Evolutionary conservation across 2,113 vertebrate genomes (phyloP), one percentile per base, ranked within the genome.

Genomic region (Burhinus oedicnemus): DNA sequence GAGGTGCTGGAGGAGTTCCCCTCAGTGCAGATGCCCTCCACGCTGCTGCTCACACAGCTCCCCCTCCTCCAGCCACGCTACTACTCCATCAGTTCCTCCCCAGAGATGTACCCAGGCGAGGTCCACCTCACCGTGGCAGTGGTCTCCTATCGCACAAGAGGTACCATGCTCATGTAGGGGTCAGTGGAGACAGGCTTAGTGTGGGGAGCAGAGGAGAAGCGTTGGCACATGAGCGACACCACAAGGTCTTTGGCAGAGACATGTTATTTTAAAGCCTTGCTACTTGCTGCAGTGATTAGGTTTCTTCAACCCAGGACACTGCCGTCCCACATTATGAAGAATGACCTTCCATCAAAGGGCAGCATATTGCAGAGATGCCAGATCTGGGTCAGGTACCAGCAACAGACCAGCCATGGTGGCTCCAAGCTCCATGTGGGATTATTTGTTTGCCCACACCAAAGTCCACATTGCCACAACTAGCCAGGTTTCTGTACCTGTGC

Each of bases 11-110:
- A 99, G 91, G 99, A 99, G 98, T 99, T 99, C 90, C 99, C 98
- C 1, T 99, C 99, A 0, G 97, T 99, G 95, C 99, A 99, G 98
- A 99, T 99, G 98, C 99, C 99, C 8, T 98, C 99, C 90, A 99
- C 99, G 0, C 98, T 99, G 96, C 99, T 99, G 60, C 98, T 99
- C 69, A 99, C 99, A 11, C 99, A 99, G 97, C 99, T 99, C 44
- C 99, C 99, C 3, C 97, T 99, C 76, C 98, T 99, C 70, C 99
- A 99, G 89, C 98, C 99, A 2, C 99, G 99, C 38, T 99, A 99
- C 97, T 99, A 99, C 71, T 99, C 99, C 85, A 99, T 99, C 98
- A 99, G 99, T 97, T 99, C 99, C 61, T 99, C 99, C 13, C 99
- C 99, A 0, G 99, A 99, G 90, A 97, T 99, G 97, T 98, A 99